Percentiles rank a stretch among this genome's conserved stretches.
phyloP scores from a whole-genome alignment of 2,113 vertebrate species.

The Brachypodius melanocephalos region DNA sequence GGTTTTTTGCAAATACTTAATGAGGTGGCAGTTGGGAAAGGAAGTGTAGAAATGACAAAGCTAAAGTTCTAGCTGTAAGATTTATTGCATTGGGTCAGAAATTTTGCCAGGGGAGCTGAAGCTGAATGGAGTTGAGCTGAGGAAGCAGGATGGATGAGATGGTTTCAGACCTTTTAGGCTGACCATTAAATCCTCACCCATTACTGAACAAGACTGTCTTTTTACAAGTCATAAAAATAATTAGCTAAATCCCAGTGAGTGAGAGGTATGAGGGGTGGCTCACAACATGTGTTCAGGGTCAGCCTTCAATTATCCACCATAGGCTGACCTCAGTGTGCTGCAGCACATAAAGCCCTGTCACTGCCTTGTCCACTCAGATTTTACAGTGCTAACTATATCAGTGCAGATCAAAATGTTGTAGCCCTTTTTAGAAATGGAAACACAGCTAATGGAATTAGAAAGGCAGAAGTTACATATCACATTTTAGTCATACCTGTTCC shows the following conservation, averaged over 20 bases:
- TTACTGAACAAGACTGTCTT: neutral
- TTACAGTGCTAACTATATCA: neutral
- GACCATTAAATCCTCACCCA: neutral
- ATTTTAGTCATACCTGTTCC: neutral
- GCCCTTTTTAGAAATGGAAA: neutral
- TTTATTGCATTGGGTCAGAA: neutral
- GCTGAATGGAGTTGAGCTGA: neutral
- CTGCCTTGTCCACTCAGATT: neutral
- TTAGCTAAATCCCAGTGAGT: constrained; percentile 1
- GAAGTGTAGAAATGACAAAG: neutral
- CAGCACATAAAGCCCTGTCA: neutral
- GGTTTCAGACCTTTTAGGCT: constrained; percentile 3
- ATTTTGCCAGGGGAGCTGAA: neutral
- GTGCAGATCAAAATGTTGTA: neutral
- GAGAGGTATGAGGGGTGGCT: neutral
- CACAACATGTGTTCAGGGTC: neutral
- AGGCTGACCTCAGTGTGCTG: neutral
- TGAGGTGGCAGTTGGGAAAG: neutral
- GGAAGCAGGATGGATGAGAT: neutral
- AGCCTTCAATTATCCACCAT: neutral
- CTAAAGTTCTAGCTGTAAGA: neutral
- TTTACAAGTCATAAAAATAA: neutral
- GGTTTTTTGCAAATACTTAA: neutral
- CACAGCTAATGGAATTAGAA: neutral
- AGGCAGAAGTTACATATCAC: neutral